phyloP scores from a whole-genome alignment of 2,113 vertebrate genomes.

The Trinectes maculatus region DNA sequence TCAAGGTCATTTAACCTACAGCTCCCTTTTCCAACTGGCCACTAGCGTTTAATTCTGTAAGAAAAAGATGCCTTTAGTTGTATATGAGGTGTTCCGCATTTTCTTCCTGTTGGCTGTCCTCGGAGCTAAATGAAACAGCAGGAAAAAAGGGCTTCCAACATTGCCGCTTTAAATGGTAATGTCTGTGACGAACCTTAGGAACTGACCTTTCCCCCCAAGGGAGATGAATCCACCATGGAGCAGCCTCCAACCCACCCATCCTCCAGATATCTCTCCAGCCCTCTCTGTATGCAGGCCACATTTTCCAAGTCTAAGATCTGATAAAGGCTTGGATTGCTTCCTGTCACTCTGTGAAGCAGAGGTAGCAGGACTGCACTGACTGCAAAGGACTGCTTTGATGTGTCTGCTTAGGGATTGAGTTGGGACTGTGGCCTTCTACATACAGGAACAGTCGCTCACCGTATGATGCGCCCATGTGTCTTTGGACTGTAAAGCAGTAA shows the following conservation, averaged over 20 bases:
- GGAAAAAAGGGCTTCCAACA: slow-evolving; percentile 5
- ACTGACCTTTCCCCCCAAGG: slow-evolving; percentile 35
- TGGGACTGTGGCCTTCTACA: slow-evolving; percentile 37
- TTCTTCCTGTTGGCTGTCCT: neutral
- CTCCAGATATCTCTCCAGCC: slow-evolving; percentile 41
- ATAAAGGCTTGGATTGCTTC: slow-evolving; percentile 63
- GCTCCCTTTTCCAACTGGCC: neutral
- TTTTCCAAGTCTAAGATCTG: slow-evolving; percentile 62
- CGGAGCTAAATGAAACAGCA: slow-evolving; percentile 30
- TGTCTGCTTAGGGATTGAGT: slow-evolving; percentile 49
- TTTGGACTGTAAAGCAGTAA: neutral
- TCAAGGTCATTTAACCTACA: neutral
- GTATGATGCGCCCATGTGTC: slow-evolving; percentile 12
- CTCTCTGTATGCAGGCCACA: slow-evolving; percentile 66
- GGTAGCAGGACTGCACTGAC: slow-evolving; percentile 53
- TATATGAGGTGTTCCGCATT: neutral
- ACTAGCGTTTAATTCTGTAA: neutral
- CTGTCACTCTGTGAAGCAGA: slow-evolving; percentile 71
- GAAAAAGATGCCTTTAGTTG: slow-evolving; percentile 3
- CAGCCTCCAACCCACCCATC: slow-evolving; percentile 39
- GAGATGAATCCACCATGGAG: slow-evolving; percentile 36
- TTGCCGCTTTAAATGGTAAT: slow-evolving; percentile 34
- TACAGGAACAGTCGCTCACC: slow-evolving; percentile 26
- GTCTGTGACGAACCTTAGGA: slow-evolving; percentile 18
- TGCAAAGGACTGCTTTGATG: slow-evolving; percentile 67